Percentiles rank a stretch among this genome's conserved stretches.
These are phyloP conservation scores for Onthophagus sagittarius DNA, from an alignment of 2,888 invertebrate species.

Conservation along the genomic window DNA sequence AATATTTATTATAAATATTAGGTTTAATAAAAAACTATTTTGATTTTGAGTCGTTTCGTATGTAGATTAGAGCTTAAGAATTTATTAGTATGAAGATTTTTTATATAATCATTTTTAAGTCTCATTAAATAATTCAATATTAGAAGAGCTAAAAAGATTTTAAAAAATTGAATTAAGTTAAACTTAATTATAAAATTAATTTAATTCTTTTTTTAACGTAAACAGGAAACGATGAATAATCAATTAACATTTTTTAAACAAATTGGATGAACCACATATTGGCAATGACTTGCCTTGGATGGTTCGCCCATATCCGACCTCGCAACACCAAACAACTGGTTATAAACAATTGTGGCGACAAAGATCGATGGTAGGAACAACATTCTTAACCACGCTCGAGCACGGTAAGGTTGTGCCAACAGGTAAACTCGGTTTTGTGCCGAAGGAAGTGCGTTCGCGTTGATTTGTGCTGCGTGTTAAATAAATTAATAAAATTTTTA, in stretches of 20 bases:
- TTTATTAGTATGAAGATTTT: no score
- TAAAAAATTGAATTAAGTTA: no score
- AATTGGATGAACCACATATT: not conserved
- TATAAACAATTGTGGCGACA: conserved; percentile 4
- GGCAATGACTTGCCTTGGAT: conserved; percentile 9
- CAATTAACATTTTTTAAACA: not conserved
- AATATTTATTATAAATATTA: no score
- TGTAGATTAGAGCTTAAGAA: no score
- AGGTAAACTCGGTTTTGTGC: not conserved
- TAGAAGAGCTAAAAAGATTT: no score
- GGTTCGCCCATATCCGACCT: not conserved
- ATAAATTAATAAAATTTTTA: not conserved
- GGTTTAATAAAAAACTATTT: no score
- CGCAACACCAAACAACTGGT: conserved; percentile 10
- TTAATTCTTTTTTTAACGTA: not conserved
- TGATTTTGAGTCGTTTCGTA: no score
- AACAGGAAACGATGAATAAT: not conserved
- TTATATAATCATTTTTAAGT: no score
- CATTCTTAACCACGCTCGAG: not conserved
- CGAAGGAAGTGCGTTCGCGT: not conserved
- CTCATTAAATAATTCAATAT: no score
- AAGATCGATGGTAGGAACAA: not conserved
- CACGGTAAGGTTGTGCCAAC: not conserved
- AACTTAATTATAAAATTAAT: no score
- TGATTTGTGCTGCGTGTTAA: not conserved